Conservation (phyloP, 2,888 invertebrate genomes). For the Aporophyla lueneburgensis region DNA sequence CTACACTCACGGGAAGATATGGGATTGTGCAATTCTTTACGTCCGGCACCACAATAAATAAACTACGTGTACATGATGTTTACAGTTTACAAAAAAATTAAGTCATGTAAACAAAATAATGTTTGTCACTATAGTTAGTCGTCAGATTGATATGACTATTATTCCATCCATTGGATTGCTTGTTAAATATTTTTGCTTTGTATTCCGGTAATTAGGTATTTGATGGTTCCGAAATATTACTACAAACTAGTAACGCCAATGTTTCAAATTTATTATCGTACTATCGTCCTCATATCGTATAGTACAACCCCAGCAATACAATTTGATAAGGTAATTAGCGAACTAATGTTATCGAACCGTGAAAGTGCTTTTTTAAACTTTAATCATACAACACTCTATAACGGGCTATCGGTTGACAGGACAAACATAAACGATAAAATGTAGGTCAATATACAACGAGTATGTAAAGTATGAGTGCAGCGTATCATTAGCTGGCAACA, state of each 20-base stretch:
- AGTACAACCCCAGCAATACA: neutral
- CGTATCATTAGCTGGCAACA: constrained; percentile 42
- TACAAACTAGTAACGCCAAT: neutral
- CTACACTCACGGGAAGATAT: too few relatives aligned
- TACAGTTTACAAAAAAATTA: too few relatives aligned
- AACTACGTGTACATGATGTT: too few relatives aligned
- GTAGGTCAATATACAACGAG: constrained; percentile 62
- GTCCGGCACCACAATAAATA: too few relatives aligned
- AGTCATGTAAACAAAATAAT: too few relatives aligned
- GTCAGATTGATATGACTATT: too few relatives aligned
- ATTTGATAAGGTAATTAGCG: constrained; percentile 19
- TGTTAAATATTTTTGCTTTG: too few relatives aligned
- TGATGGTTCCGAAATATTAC: neutral
- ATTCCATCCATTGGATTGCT: too few relatives aligned
- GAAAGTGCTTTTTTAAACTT: constrained; percentile 45
- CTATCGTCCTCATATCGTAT: too few relatives aligned
- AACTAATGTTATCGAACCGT: constrained; percentile 26
- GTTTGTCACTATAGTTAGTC: too few relatives aligned
- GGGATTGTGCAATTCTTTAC: too few relatives aligned
- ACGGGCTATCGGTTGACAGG: constrained; percentile 44
- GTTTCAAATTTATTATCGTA: neutral
- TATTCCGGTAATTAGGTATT: too few relatives aligned
- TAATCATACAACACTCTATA: constrained; percentile 44
- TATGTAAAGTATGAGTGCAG: constrained; percentile 47
- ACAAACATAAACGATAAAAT: constrained; percentile 51